phyloP scores from a whole-genome alignment of 2,113 vertebrate genomes.

The Oceanodroma tethys region DNA sequence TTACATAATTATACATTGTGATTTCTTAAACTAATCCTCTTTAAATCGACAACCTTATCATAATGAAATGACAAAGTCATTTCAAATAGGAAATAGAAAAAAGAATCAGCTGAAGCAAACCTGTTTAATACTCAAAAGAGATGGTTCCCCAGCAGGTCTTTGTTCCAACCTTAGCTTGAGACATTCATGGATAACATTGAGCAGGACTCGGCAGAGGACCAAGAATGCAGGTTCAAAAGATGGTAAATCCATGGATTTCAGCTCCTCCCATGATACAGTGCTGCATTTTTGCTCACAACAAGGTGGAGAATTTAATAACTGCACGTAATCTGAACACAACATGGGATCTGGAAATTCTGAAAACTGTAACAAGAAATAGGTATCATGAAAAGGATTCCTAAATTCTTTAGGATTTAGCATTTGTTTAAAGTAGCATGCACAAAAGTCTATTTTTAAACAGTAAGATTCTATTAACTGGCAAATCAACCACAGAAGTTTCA shows the following conservation, averaged over 20 bases:
- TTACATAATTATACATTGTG: not conserved
- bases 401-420: not conserved
- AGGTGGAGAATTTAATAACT: conserved; percentile 71
- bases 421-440: not conserved
- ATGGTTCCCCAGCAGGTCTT: conserved; percentile 95
- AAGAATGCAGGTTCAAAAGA: conserved; percentile 95
- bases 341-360: conserved; percentile 89
- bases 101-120: conserved; percentile 64
- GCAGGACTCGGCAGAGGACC: conserved; percentile 93
- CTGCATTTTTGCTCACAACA: conserved; percentile 77
- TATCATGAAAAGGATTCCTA: not conserved
- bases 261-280: conserved; percentile 87
- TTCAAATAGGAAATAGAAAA: not conserved
- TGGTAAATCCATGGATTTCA: conserved; percentile 92
- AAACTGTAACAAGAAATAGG: conserved; percentile 78
- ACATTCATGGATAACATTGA: conserved; percentile 98
- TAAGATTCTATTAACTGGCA: not conserved
- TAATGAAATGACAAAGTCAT: not conserved
- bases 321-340: conserved; percentile 93
- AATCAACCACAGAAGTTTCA: not conserved
- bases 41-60: not conserved
- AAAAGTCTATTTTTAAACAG: not conserved
- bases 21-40: not conserved
- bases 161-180: conserved; percentile 95
- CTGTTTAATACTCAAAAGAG: conserved; percentile 98